Conservation (phyloP, 1,140 invertebrate genomes). For the Aphis craccivora region DNA sequence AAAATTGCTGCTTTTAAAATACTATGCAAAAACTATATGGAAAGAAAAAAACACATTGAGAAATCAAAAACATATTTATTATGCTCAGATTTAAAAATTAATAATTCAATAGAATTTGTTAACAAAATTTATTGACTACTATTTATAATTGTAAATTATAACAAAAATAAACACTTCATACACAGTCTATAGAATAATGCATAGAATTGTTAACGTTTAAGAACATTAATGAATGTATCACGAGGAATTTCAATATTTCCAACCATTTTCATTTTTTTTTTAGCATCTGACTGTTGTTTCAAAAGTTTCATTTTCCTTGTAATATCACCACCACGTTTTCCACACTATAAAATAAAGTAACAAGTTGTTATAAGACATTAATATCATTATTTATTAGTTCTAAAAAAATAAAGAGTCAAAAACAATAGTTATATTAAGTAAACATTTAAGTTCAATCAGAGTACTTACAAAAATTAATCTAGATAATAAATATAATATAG, state of each 20-base stretch:
- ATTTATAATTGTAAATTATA: not conserved
- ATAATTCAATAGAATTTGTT: not conserved
- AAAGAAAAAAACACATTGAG: not conserved
- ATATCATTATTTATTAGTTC: not conserved
- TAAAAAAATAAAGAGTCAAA: not conserved
- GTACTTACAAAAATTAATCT: not conserved
- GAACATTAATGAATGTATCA: constrained; percentile 92
- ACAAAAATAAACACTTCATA: not conserved
- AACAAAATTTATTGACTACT: constrained; percentile 5
- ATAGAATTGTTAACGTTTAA: constrained; percentile 71
- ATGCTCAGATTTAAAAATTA: not conserved
- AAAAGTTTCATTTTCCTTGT: constrained; percentile 89
- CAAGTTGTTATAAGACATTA: not conserved
- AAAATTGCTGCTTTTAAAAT: not conserved
- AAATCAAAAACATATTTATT: not conserved
- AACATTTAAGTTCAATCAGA: not conserved
- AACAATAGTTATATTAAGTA: not conserved
- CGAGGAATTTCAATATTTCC: constrained; percentile 90
- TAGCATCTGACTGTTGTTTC: constrained; percentile 88
- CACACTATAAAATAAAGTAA: constrained; percentile 69
- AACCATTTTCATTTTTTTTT: constrained; percentile 89
- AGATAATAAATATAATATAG: not conserved
- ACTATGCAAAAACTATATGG: not conserved
- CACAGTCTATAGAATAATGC: not conserved
- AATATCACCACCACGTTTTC: constrained; percentile 86